phyloP scores from a whole-genome alignment of 2,797 vertebrate species.

The Hylomyscus alleni region DNA sequence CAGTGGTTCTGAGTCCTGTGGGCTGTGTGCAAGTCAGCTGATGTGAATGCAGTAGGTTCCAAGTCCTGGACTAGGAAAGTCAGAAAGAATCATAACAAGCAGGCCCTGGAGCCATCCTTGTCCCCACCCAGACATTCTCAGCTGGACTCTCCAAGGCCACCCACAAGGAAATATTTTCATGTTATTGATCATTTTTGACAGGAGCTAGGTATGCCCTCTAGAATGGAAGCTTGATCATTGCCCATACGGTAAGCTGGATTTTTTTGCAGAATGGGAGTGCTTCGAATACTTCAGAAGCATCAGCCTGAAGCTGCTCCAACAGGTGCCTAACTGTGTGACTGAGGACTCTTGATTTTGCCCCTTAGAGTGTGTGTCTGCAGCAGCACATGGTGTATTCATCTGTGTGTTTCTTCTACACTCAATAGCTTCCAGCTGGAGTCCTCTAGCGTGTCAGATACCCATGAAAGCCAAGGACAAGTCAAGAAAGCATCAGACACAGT shows the following conservation, averaged over 20 bases:
- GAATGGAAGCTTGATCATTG: background rate
- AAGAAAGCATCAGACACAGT: background rate
- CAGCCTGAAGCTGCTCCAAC: background rate
- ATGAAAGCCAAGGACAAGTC: background rate
- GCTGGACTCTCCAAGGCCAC: background rate
- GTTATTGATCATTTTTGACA: conserved; percentile 19
- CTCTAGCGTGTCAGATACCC: background rate
- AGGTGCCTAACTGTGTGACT: background rate
- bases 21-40: background rate
- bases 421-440: background rate
- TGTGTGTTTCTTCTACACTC: background rate
- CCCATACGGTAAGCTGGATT: background rate
- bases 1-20: background rate
- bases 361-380: background rate
- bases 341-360: background rate
- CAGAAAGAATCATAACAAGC: background rate
- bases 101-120: background rate
- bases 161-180: background rate
- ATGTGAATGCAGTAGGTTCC: background rate
- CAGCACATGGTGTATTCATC: background rate
- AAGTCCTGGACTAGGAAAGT: background rate
- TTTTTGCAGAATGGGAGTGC: background rate
- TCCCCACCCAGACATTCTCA: conserved; percentile 16
- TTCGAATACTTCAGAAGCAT: background rate
- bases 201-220: background rate